These are phyloP conservation scores for Cherax destructor DNA, from an alignment of 1,140 invertebrate species.

Conservation along the genomic window DNA sequence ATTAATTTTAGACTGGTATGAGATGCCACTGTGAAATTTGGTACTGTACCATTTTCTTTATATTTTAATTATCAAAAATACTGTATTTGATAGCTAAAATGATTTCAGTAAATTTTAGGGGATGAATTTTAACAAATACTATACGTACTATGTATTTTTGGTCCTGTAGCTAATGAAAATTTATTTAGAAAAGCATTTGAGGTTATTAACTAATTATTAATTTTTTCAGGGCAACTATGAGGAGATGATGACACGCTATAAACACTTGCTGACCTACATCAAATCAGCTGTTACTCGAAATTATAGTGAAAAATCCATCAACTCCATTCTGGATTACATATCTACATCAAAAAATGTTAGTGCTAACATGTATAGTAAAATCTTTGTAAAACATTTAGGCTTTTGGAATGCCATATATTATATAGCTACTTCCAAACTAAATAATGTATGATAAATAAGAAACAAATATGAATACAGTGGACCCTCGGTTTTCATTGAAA, in stretches of 20 bases:
- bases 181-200: no score
- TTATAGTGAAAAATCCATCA: slow-evolving; percentile 99
- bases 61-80: neutral
- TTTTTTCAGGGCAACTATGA: slow-evolving; percentile 89
- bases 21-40: slow-evolving; percentile 6
- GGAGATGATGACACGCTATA: slow-evolving; percentile 98
- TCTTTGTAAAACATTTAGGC: no score
- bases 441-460: no score
- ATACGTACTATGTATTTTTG: no score
- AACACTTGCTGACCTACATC: slow-evolving; percentile 97
- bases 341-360: slow-evolving; percentile 98
- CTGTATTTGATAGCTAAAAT: neutral
- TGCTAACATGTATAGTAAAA: neutral
- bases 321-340: slow-evolving; percentile 99
- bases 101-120: no score
- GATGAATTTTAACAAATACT: no score
- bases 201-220: no score
- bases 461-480: no score
- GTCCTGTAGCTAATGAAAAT: no score
- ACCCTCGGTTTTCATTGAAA: no score
- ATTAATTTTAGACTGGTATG: slow-evolving; percentile 98
- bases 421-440: neutral
- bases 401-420: neutral
- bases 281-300: slow-evolving; percentile 99
- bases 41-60: neutral